Evolutionary conservation across 2,888 invertebrate genomes (phyloP), one percentile per base, ranked within the genome.

Genomic region (Chrysomela aeneicollis): DNA sequence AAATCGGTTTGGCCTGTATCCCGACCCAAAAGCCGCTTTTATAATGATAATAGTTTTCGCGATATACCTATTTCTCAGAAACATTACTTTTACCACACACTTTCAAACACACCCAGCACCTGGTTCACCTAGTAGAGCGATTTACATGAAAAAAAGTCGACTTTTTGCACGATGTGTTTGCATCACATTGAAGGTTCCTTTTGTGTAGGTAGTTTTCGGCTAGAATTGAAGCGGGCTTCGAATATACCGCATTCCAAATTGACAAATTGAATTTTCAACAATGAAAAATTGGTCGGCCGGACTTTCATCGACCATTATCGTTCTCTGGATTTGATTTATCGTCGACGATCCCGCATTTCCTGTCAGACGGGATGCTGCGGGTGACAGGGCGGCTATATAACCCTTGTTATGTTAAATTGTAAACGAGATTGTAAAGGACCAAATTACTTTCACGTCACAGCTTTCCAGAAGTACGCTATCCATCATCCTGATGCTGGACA

Each of bases 401-500:
- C 42, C 42, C 42, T 42, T 42, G 42, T 42, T 42, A 42, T 42
- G 42, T 42, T 42, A 15, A 42, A 42, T 15, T 42, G 42, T 42
- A 4, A 15, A 42, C 42, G 42, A 42, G 42, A 42, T 42, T 4
- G 42, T 15, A 15, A 42, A 42, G 42, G 42, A 42, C 42, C 42
- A 15, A 42, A 42, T 42, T 42, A 42, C 42, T 15, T 35, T 42
- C 42, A n/a, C 42, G 42, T 42, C 42, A 42, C 42, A 4, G 15
- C 42, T 42, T 5, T 26, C 42, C 15, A 42, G 42, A 42, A 42
- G 42, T 42, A 15, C 3, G 42, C 15, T 15, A 42, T 42, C 42
- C 42, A 42, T 42, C 42, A 42, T 42, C n/a, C 10, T 42, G 10
- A n/a, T n/a, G n/a, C 15, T 42, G 42, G 42, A n/a, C 15, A 42